phyloP scores from a whole-genome alignment of 2,888 invertebrate species.

The Drosophila infuscata region DNA sequence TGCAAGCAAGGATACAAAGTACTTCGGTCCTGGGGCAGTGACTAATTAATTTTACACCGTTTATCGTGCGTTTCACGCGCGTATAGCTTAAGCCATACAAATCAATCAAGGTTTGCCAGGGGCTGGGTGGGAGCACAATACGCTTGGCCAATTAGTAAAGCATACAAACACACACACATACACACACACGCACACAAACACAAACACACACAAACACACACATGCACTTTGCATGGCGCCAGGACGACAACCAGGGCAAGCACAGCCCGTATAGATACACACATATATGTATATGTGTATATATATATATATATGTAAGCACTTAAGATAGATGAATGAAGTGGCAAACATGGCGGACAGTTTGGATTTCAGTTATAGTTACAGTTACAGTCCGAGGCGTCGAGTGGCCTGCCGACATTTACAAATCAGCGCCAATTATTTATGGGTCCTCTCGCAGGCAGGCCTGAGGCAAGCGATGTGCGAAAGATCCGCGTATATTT shows the following conservation, averaged over 20 bases:
- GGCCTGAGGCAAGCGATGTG: no score
- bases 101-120: conserved; percentile 60
- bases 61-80: conserved; percentile 71
- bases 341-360: conserved; percentile 75
- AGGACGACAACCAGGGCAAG: conserved; percentile 32
- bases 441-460: no score
- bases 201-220: background rate
- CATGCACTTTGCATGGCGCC: conserved; percentile 74
- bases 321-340: conserved; percentile 79
- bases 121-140: background rate
- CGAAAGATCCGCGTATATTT: no score
- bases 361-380: conserved; percentile 60
- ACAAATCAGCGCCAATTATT: conserved; percentile 56
- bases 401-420: conserved; percentile 65
- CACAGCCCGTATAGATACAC: conserved; percentile 10
- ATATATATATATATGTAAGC: conserved; percentile 35
- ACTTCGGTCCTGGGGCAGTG: conserved; percentile 32
- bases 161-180: conserved; percentile 44
- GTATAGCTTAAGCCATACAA: conserved; percentile 71
- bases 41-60: conserved; percentile 78
- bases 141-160: conserved; percentile 69
- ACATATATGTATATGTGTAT: conserved; percentile 3
- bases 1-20: conserved; percentile 27
- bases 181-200: no score
- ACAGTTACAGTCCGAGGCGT: conserved; percentile 35